Evolutionary conservation across 2,888 invertebrate species (phyloP).

Genomic region (Eumacrocentrus americanus): DNA sequence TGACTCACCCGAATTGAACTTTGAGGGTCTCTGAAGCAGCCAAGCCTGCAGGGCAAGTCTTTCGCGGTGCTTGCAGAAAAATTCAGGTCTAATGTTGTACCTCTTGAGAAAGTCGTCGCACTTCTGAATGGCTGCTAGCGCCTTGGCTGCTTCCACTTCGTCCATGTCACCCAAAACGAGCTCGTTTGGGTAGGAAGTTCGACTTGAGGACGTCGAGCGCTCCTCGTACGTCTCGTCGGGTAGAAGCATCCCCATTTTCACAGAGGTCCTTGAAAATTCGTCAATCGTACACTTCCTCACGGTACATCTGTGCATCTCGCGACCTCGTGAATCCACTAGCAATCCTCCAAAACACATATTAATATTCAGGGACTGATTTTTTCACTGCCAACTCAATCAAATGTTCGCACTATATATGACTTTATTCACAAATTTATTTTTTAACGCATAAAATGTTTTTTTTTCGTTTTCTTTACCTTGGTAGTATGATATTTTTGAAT

Average conservation of each 20-base stretch:
- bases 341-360: conserved; percentile 52
- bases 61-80: conserved; percentile 75
- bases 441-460: too few species aligned
- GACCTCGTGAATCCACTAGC: conserved; percentile 19
- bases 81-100: conserved; percentile 76
- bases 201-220: conserved; percentile 41
- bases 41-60: conserved; percentile 55
- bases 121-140: conserved; percentile 64
- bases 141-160: conserved; percentile 51
- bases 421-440: not conserved
- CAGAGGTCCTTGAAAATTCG: conserved; percentile 19
- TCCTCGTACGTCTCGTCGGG: conserved; percentile 83
- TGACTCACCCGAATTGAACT: conserved; percentile 50
- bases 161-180: conserved; percentile 43
- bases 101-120: conserved; percentile 70
- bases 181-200: conserved; percentile 44
- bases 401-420: too few species aligned
- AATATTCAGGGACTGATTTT: too few species aligned
- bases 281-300: conserved; percentile 26
- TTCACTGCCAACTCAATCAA: too few species aligned
- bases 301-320: conserved; percentile 14
- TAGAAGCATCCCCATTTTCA: conserved; percentile 68
- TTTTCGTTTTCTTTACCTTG: too few species aligned
- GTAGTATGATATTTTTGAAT: not conserved
- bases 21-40: conserved; percentile 49